Evolutionary conservation across 2,797 vertebrate genomes (phyloP).

Genomic region (Erethizon dorsatum): DNA sequence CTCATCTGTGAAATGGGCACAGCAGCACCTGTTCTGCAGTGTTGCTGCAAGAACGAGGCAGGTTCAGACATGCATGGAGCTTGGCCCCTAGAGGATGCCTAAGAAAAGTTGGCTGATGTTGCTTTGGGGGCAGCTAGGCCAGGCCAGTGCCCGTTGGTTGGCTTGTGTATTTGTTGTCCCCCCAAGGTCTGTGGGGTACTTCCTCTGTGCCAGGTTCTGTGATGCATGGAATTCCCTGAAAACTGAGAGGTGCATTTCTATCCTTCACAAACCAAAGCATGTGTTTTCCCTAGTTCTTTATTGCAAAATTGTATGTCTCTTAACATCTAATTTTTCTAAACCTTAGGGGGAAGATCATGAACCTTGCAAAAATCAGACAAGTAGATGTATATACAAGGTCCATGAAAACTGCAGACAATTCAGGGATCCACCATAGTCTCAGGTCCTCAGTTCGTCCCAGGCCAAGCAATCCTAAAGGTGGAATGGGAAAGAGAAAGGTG

Average conservation of each 20-base stretch:
- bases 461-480: neutral
- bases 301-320: neutral
- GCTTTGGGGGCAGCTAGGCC: neutral
- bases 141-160: accelerated
- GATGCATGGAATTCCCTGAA: too few species aligned
- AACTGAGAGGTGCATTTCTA: neutral
- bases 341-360: neutral
- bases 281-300: neutral
- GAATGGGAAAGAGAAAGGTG: too few species aligned
- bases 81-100: neutral
- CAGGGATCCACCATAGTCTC: neutral
- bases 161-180: accelerated
- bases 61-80: too few species aligned
- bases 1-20: neutral
- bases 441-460: neutral
- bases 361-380: neutral
- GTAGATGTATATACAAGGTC: neutral
- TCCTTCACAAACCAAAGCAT: neutral
- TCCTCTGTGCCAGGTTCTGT: neutral
- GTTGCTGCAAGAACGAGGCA: accelerated
- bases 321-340: neutral
- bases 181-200: accelerated
- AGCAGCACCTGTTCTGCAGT: accelerated
- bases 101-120: accelerated
- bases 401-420: neutral